Evolutionary conservation across 1,140 invertebrate species (phyloP), one percentile per base, ranked within the genome.

Genomic region (Drosophila biarmipes): DNA sequence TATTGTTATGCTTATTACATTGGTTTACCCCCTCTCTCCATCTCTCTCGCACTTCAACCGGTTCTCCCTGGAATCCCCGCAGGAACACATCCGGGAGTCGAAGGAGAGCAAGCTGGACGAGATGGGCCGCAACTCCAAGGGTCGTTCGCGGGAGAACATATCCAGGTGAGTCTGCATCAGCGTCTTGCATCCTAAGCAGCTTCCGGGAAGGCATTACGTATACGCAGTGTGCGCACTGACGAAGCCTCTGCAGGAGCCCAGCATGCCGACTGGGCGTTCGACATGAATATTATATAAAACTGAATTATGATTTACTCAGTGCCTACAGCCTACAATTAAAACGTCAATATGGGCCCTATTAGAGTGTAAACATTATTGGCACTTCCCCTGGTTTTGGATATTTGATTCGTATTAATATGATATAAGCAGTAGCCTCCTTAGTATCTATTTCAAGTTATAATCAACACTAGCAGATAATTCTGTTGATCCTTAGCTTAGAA

Each of bases 11-110:
- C 64, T 73, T 78, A 78, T 75, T 84, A 72, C 42, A 69, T 72
- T 45, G 45, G 19, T 15, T 48, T 21, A 15, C 34, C 31, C 27
- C 24, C 19, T 35, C 31, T 42, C 7, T 34, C 31, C 15, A 29
- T 15, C 19, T 49, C 10, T 66, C 34, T 31, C 42, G 40, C 43
- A n/a, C 62, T 19, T 12, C 19, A 27, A n/a, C 34, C 45, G 51
- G 0, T 14, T 1, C 21, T 11, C 6, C 17, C 1, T 46, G 14
- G 52, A 24, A 52, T 53, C 59, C 40, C 80, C 87, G 6, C 92
- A 97, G 96, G 96, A 96, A 79, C 95, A 96, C 90, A 95, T 97
- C 73, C 93, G 95, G 3, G 95, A 96, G 78, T 97, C 96, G 2
- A 95, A 96, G 59, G 96, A 96, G 82, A 95, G 95, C 79, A 94